phyloP scores from a whole-genome alignment of 2,888 invertebrate species.

The Agrotis exclamationis region DNA sequence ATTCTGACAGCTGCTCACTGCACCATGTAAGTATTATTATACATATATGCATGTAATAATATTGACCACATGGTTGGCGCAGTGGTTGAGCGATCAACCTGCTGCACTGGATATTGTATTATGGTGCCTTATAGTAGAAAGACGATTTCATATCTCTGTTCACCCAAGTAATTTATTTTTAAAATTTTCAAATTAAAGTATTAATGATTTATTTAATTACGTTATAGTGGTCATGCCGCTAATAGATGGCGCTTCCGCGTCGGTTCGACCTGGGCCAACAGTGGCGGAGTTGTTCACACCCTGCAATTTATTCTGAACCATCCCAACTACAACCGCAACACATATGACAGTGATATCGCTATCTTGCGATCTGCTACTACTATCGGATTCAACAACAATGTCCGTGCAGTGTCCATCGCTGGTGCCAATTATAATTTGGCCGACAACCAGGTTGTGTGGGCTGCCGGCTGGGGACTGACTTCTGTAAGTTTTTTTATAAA shows the following conservation, averaged over 20 bases:
- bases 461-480: conserved; percentile 79
- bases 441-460: conserved; percentile 76
- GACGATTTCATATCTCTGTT: neutral
- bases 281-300: conserved; percentile 66
- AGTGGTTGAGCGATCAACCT: no score
- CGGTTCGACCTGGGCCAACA: conserved; percentile 68
- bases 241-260: conserved; percentile 60
- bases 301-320: conserved; percentile 29
- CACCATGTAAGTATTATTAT: conserved; percentile 58
- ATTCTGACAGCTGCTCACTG: conserved; percentile 76
- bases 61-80: no score
- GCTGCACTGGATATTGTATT: no score
- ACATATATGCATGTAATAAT: no score
- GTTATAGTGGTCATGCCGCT: conserved; percentile 28
- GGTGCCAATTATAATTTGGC: conserved; percentile 71
- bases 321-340: conserved; percentile 7
- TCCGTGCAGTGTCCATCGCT: conserved; percentile 46
- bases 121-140: neutral
- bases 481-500: conserved; percentile 68
- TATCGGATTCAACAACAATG: conserved; percentile 25
- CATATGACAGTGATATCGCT: conserved; percentile 5
- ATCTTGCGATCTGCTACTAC: conserved; percentile 11
- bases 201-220: no score
- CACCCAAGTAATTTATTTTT: no score
- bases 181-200: no score